Evolutionary conservation across 2,888 invertebrate genomes (phyloP).

Genomic region (Phalera bucephala): DNA sequence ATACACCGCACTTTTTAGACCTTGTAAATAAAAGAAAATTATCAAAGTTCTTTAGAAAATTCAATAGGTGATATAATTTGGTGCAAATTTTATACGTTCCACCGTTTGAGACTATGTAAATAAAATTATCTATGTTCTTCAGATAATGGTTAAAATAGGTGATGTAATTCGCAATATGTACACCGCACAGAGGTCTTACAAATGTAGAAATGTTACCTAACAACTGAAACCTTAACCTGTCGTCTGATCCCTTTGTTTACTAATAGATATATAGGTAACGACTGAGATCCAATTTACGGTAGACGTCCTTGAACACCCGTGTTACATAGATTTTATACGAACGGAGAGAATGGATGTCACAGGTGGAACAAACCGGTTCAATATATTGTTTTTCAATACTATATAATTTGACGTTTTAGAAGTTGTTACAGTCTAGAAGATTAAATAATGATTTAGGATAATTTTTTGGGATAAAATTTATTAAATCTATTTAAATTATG

Average conservation of each 20-base stretch:
- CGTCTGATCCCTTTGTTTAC: conserved; percentile 33
- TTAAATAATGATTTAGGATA: no score
- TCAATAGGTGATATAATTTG: no score
- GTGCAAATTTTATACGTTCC: no score
- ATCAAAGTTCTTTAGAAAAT: no score
- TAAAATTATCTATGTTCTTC: no score
- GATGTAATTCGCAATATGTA: no score
- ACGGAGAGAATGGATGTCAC: conserved; percentile 11
- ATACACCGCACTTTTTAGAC: no score
- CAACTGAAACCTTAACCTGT: conserved; percentile 34
- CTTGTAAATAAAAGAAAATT: no score
- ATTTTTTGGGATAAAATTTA: not conserved
- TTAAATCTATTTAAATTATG: no score
- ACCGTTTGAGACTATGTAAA: no score
- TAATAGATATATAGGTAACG: conserved; percentile 30
- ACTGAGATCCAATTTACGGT: conserved; percentile 46
- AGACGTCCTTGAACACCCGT: conserved; percentile 20
- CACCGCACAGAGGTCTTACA: conserved; percentile 11
- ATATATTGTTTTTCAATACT: not conserved
- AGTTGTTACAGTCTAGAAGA: not conserved
- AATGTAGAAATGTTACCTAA: conserved; percentile 6
- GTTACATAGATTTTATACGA: conserved; percentile 15
- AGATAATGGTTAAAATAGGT: no score
- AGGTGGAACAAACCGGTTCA: not conserved
- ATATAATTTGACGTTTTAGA: not conserved